These are phyloP conservation scores for Lytechinus variegatus DNA, from an alignment of 35 echinoderm and acorn worm species.

Conservation along the genomic window DNA sequence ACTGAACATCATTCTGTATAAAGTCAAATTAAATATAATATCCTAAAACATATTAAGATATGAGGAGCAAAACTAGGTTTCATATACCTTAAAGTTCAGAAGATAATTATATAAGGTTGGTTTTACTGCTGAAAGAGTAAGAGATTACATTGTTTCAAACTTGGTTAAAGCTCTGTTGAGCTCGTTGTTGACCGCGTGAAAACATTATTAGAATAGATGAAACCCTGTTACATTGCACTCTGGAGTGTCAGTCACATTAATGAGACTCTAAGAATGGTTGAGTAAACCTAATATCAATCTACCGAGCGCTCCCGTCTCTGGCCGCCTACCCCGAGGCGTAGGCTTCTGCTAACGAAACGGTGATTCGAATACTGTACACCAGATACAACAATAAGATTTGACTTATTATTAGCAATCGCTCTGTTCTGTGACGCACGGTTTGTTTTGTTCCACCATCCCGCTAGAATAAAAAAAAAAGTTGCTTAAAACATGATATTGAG, in stretches of 20 bases:
- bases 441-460: neutral
- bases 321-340: neutral
- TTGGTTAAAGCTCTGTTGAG: no score
- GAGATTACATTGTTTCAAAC: no score
- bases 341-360: neutral
- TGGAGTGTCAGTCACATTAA: neutral
- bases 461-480: neutral
- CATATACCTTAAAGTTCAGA: no score
- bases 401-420: neutral
- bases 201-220: neutral
- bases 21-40: no score
- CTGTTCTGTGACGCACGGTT: neutral
- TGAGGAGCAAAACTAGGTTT: no score
- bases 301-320: neutral
- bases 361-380: neutral
- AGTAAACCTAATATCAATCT: neutral
- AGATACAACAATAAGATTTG: neutral
- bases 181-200: neutral
- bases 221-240: neutral
- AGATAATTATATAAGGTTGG: no score
- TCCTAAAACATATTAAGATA: no score
- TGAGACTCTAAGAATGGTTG: neutral
- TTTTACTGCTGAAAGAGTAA: no score
- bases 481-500: no score
- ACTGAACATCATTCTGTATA: no score